These are phyloP conservation scores for Epinephelus awoara DNA, from an alignment of 2,797 vertebrate species.

Conservation along the genomic window DNA sequence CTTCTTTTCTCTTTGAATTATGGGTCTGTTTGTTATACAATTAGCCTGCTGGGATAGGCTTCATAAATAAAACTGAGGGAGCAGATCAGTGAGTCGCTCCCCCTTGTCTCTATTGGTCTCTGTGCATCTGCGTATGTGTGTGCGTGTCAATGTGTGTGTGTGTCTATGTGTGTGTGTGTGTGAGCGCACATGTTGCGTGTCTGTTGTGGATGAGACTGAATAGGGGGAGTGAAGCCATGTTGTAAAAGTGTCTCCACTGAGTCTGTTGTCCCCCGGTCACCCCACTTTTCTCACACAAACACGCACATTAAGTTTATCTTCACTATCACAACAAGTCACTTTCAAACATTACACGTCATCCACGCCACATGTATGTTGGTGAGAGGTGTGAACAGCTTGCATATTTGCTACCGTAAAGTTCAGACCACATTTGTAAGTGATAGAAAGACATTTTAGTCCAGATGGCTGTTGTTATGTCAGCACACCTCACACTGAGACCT, in stretches of 20 bases:
- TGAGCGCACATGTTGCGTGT: conserved; percentile 49
- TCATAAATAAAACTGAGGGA: conserved; percentile 82
- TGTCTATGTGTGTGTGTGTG: conserved; percentile 29
- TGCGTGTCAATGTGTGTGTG: neutral
- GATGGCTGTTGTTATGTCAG: conserved; percentile 73
- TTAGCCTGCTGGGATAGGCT: conserved; percentile 82
- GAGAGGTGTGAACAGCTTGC: conserved; percentile 75
- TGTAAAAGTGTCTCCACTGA: conserved; percentile 65
- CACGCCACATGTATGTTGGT: conserved; percentile 60
- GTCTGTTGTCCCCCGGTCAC: conserved; percentile 46
- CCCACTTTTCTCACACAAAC: conserved; percentile 46
- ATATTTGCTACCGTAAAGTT: conserved; percentile 70
- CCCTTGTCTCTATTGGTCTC: conserved; percentile 51
- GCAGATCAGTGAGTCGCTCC: conserved; percentile 70
- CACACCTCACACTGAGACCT: conserved; percentile 61
- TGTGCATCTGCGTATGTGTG: conserved; percentile 69
- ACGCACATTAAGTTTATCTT: conserved; percentile 19
- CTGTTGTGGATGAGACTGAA: conserved; percentile 55
- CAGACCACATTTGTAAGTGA: conserved; percentile 67
- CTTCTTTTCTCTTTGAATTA: conserved; percentile 80
- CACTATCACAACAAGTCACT: conserved; percentile 53
- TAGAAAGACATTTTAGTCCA: conserved; percentile 64
- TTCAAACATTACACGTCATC: conserved; percentile 66
- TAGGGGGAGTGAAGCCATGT: conserved; percentile 45
- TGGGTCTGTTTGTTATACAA: conserved; percentile 86